phyloP scores from a whole-genome alignment of 1,140 invertebrate species.

The Liolophura sinensis region DNA sequence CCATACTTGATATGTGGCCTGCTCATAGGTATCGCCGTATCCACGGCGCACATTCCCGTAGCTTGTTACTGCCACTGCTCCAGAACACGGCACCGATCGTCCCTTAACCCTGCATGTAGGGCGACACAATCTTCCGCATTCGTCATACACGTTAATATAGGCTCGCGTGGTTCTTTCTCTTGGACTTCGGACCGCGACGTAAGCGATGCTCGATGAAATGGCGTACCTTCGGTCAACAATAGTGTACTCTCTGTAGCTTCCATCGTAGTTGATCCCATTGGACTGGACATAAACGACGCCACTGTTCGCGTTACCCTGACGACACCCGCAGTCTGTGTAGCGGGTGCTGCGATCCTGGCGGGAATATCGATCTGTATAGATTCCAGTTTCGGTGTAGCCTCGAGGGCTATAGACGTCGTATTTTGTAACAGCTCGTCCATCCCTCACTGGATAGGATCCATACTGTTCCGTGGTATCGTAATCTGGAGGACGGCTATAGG shows the following conservation, averaged over 20 bases:
- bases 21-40: slow-evolving; percentile 36
- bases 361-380: slow-evolving; percentile 4
- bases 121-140: slow-evolving; percentile 43
- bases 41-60: slow-evolving; percentile 16
- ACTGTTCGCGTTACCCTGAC: slow-evolving; percentile 13
- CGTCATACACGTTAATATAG: slow-evolving; percentile 39
- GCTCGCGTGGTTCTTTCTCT: slow-evolving; percentile 21
- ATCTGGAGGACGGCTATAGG: slow-evolving; percentile 33
- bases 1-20: slow-evolving; percentile 36
- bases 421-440: slow-evolving; percentile 26
- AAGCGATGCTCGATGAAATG: slow-evolving; percentile 36
- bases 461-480: slow-evolving; percentile 17
- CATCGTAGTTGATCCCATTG: slow-evolving; percentile 43
- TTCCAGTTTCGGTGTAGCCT: slow-evolving; percentile 16
- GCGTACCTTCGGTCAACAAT: slow-evolving; percentile 43
- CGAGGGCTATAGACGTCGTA: slow-evolving; percentile 36
- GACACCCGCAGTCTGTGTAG: slow-evolving; percentile 10
- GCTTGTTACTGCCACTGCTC: slow-evolving; percentile 32
- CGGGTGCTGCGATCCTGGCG: slow-evolving; percentile 3
- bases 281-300: slow-evolving; percentile 40
- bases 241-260: slow-evolving; percentile 45
- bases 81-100: slow-evolving; percentile 33
- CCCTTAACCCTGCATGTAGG: slow-evolving; percentile 36
- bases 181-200: slow-evolving; percentile 39
- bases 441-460: slow-evolving; percentile 35